Base-by-base conservation (phyloP, 37 sponge, comb jelly and placozoan species). In the Dysidea cf. avara region DNA sequence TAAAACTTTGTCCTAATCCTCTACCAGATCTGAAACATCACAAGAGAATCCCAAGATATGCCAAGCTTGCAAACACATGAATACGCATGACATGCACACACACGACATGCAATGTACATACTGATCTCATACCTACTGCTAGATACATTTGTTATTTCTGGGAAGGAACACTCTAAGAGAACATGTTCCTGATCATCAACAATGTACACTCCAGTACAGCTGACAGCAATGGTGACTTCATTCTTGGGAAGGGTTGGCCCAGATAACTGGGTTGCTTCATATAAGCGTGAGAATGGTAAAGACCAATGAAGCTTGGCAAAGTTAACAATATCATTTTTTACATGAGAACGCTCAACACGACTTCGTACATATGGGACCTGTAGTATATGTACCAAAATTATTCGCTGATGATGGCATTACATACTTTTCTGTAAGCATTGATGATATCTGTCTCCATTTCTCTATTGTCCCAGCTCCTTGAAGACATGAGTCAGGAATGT, bases 151-250 rank as follows among this genome's bases (percentile, higher is more conserved):
- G 80, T 88, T 37, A 95, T 77, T 60, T 95, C 96, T 11, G 96
- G 93, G 82, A 92, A 95, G 76, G 96, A 92, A 73, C 82, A 84
- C 74, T 95, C 96, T 35, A 92, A 73, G 0, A 95, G 81, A 1
- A 95, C 89, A 34, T 92, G 92, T 63, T 95, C 96, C 64, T 95
- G 83, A 48, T 95, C 96, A 54, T 95, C 96, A 59, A 95, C 92
- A 37, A 95, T 81, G 72, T 95, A 95, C 62, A 95, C 86, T 25
- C 96, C 96, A 2, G 96, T 95, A 92, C 96, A 95, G 80, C 92
- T 95, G 37, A 95, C 96, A 7, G 96, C 96, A 33, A 95, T 95
- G 61, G 92, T 95, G 72, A 95, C 96, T 63, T 95, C 96, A 69
- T 95, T 95, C 82, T 87, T 87, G 14, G 92, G 96, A 25, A 95